These are phyloP conservation scores for Drosophila pandora DNA, from an alignment of 1,140 invertebrate species.

Conservation along the genomic window DNA sequence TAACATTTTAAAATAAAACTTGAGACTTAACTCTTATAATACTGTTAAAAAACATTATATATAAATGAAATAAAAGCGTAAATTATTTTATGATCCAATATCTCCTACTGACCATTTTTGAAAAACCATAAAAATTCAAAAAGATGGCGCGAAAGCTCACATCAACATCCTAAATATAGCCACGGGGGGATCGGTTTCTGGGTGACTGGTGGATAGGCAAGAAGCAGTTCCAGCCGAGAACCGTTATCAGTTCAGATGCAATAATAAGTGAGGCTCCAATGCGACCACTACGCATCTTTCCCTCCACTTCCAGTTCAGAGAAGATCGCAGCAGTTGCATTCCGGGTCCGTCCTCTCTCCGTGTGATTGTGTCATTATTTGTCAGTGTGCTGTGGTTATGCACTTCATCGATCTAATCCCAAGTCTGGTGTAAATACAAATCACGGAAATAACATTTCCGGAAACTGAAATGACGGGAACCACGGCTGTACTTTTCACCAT, in stretches of 20 bases:
- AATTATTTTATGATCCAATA: background rate
- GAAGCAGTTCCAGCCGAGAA: slow-evolving; percentile 24
- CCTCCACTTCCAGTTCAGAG: slow-evolving; percentile 51
- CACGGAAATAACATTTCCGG: background rate
- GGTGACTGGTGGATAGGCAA: slow-evolving; percentile 27
- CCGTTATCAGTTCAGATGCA: slow-evolving; percentile 48
- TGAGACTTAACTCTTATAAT: background rate
- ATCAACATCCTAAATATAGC: slow-evolving; percentile 5
- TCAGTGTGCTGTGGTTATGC: slow-evolving; percentile 24
- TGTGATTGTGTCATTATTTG: slow-evolving; percentile 12
- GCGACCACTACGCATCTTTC: slow-evolving; percentile 9
- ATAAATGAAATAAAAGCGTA: background rate
- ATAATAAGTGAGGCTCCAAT: slow-evolving; percentile 35
- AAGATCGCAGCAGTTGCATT: slow-evolving; percentile 54
- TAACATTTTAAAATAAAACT: background rate
- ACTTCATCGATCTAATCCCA: slow-evolving; percentile 17
- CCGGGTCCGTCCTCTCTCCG: slow-evolving; percentile 19
- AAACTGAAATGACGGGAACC: slow-evolving; percentile 44
- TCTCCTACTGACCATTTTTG: background rate
- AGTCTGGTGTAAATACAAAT: slow-evolving; percentile 8
- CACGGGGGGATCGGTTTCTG: slow-evolving; percentile 1
- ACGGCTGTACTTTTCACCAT: slow-evolving; percentile 83
- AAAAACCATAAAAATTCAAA: background rate
- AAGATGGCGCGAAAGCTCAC: slow-evolving; percentile 16
- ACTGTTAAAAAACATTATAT: background rate